phyloP scores from a whole-genome alignment of 2,797 vertebrate genomes.

The Allobates femoralis region DNA sequence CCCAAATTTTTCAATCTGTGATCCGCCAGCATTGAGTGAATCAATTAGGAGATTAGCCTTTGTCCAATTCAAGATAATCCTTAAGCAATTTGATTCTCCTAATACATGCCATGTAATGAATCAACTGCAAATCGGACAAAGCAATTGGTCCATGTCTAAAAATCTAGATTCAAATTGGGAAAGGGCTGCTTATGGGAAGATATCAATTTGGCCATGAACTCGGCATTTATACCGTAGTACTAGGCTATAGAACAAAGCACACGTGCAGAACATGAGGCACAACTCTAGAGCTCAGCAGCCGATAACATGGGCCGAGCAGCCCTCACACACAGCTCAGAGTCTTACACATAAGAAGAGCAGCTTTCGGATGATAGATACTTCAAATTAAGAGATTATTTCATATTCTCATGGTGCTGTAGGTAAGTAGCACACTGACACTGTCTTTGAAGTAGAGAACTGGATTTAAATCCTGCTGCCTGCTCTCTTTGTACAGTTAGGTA shows the following conservation, averaged over 20 bases:
- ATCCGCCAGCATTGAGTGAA: background rate
- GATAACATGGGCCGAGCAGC: background rate
- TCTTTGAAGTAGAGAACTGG: constrained; percentile 40
- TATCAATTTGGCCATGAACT: background rate
- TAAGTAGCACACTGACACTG: background rate
- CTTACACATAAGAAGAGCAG: constrained; percentile 7
- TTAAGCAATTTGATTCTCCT: background rate
- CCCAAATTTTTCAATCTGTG: background rate
- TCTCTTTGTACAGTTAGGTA: constrained; percentile 37
- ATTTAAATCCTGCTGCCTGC: constrained; percentile 24
- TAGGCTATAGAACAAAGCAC: background rate
- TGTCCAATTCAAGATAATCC: background rate
- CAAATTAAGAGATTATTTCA: constrained; percentile 38
- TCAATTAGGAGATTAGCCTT: background rate
- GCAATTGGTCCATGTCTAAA: background rate
- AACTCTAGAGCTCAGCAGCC: background rate
- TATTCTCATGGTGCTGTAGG: constrained; percentile 31
- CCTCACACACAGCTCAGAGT: background rate
- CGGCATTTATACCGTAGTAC: background rate
- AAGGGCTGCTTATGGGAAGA: background rate
- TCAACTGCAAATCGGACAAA: background rate
- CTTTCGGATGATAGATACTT: constrained; percentile 15
- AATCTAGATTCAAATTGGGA: background rate
- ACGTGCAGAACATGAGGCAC: background rate
- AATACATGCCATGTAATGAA: background rate